phyloP scores from a whole-genome alignment of 2,113 vertebrate genomes.

The Meleagris gallopavo region DNA sequence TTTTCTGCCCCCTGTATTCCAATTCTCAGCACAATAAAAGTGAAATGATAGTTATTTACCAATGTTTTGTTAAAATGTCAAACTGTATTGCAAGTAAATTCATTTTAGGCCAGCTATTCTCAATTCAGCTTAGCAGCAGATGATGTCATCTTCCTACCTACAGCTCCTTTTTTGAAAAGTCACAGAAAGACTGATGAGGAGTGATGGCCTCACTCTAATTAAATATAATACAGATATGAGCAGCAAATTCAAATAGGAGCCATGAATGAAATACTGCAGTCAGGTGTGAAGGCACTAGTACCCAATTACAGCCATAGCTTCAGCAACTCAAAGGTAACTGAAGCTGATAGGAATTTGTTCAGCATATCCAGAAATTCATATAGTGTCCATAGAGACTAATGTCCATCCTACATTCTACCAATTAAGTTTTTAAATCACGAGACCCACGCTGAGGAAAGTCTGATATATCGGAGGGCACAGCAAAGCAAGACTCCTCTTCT shows the following conservation, averaged over 20 bases:
- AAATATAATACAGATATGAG: neutral
- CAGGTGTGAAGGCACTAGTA: neutral
- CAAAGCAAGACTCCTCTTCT: neutral
- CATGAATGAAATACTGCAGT: neutral
- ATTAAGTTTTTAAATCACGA: neutral
- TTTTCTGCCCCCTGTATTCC: neutral
- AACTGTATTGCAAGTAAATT: constrained; percentile 35
- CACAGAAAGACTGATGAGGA: neutral
- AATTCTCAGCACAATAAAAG: constrained; percentile 17
- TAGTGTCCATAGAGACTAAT: neutral
- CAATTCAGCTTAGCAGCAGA: neutral
- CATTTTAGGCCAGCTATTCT: neutral
- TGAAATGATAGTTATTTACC: constrained; percentile 50
- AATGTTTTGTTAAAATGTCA: constrained; percentile 57
- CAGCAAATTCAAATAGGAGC: neutral
- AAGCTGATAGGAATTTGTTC: neutral
- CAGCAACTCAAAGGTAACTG: neutral
- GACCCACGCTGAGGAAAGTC: neutral
- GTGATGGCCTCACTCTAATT: neutral
- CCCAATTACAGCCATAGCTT: neutral
- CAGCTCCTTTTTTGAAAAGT: neutral
- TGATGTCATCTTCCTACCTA: neutral
- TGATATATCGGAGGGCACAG: neutral
- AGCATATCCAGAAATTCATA: neutral
- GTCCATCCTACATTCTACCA: neutral